phyloP scores from a whole-genome alignment of 2,113 vertebrate genomes.

The Marmota monax region DNA sequence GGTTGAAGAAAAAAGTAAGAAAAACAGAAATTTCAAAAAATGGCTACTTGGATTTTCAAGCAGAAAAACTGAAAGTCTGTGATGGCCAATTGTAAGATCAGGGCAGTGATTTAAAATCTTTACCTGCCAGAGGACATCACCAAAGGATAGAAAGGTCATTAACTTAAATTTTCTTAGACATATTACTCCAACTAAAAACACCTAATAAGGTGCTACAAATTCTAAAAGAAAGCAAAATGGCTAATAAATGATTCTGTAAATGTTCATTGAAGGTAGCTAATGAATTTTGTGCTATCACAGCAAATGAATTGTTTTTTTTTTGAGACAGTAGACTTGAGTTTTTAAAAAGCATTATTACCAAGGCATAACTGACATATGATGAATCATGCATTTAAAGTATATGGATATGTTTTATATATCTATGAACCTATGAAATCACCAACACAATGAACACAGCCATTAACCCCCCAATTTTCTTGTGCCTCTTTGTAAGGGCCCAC shows the following conservation, averaged over 20 bases:
- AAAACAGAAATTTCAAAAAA: background rate
- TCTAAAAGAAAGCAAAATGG: slow-evolving; percentile 20
- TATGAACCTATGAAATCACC: background rate
- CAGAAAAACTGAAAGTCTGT: slow-evolving; percentile 22
- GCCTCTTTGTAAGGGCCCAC: background rate
- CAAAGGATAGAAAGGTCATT: background rate
- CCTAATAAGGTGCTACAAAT: background rate
- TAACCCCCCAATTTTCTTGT: too few species aligned
- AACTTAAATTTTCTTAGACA: slow-evolving; percentile 31
- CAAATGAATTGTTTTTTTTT: background rate
- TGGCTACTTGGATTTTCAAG: background rate
- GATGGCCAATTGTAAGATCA: slow-evolving; percentile 12
- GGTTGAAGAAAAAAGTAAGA: background rate
- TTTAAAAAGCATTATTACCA: background rate
- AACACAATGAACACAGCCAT: background rate
- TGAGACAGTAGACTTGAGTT: background rate
- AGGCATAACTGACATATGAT: background rate
- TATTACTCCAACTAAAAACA: background rate
- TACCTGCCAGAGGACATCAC: background rate
- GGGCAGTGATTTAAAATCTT: slow-evolving; percentile 15
- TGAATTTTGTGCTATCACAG: background rate
- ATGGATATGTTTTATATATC: background rate
- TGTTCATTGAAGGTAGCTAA: background rate
- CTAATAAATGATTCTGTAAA: background rate
- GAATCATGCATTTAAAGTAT: background rate